These are phyloP conservation scores for Microdon myrmicae DNA, from an alignment of 2,888 invertebrate genomes.

Conservation along the genomic window DNA sequence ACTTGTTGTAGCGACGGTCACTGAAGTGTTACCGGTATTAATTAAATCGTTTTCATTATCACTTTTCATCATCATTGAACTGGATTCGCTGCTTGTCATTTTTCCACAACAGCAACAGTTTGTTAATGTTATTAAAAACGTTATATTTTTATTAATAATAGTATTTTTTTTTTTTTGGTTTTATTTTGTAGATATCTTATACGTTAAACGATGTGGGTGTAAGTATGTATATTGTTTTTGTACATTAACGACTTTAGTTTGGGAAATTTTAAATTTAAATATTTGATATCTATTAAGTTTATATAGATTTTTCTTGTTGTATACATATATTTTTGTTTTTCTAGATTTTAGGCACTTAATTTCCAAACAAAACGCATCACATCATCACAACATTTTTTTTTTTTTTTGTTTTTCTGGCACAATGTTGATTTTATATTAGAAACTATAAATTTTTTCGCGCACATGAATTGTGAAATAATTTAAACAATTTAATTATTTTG, in stretches of 20 bases:
- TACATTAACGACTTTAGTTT: too few species aligned
- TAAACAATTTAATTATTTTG: neutral
- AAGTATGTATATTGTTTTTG: too few species aligned
- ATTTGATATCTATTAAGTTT: too few species aligned
- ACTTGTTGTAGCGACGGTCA: slow-evolving; percentile 19
- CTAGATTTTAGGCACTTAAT: too few species aligned
- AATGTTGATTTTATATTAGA: too few species aligned
- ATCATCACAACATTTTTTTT: neutral
- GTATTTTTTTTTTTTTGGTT: slow-evolving; percentile 11
- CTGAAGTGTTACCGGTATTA: slow-evolving; percentile 35
- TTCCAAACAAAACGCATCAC: too few species aligned
- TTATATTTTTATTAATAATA: slow-evolving; percentile 7
- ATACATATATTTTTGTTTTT: neutral
- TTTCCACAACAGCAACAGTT: too few species aligned
- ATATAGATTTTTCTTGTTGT: too few species aligned
- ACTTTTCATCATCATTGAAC: slow-evolving; percentile 53
- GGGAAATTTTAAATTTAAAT: too few species aligned
- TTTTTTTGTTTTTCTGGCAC: too few species aligned
- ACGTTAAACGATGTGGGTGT: too few species aligned
- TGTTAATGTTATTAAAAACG: slow-evolving; percentile 23
- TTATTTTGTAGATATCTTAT: slow-evolving; percentile 20
- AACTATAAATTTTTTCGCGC: neutral
- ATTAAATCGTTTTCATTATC: slow-evolving; percentile 52
- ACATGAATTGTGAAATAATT: neutral
- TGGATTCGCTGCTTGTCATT: slow-evolving; percentile 50